phyloP scores from a whole-genome alignment of 2,888 invertebrate genomes.

The Euzetes globulus region DNA sequence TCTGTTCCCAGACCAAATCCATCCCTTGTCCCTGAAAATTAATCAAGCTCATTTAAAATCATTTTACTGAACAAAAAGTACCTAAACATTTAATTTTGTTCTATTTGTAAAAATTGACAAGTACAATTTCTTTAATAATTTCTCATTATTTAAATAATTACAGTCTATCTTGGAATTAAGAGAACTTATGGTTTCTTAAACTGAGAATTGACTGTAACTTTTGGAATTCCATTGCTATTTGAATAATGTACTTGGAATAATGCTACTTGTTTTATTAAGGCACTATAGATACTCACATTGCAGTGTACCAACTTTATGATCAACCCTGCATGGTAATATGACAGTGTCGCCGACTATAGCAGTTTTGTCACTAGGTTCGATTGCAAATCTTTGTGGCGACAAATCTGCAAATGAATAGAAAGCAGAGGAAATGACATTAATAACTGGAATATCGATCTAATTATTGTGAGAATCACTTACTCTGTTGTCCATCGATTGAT shows the following conservation, averaged over 20 bases:
- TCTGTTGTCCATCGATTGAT: not conserved
- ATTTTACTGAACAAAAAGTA: too few species aligned
- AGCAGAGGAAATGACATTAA: not conserved
- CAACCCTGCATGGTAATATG: conserved; percentile 78
- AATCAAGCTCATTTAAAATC: too few species aligned
- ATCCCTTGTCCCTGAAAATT: conserved; percentile 69
- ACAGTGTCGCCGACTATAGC: conserved; percentile 80
- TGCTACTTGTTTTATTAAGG: too few species aligned
- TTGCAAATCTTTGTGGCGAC: conserved; percentile 71
- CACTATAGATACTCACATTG: conserved; percentile 54
- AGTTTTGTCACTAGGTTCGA: conserved; percentile 83
- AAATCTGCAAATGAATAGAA: not conserved
- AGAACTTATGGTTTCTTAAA: too few species aligned
- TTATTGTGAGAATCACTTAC: not conserved
- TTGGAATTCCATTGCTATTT: too few species aligned
- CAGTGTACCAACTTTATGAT: conserved; percentile 75
- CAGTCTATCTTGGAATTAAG: too few species aligned
- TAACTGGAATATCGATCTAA: not conserved
- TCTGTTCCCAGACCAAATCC: conserved; percentile 90
- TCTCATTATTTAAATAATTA: too few species aligned
- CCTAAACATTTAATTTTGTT: too few species aligned
- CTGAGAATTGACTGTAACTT: too few species aligned
- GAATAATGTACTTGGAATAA: too few species aligned
- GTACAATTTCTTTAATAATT: too few species aligned
- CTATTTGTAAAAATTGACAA: too few species aligned